Percentiles rank a stretch among this genome's conserved stretches.
phyloP scores from a whole-genome alignment of 2,888 invertebrate species.

The Tachystola acroxantha region DNA sequence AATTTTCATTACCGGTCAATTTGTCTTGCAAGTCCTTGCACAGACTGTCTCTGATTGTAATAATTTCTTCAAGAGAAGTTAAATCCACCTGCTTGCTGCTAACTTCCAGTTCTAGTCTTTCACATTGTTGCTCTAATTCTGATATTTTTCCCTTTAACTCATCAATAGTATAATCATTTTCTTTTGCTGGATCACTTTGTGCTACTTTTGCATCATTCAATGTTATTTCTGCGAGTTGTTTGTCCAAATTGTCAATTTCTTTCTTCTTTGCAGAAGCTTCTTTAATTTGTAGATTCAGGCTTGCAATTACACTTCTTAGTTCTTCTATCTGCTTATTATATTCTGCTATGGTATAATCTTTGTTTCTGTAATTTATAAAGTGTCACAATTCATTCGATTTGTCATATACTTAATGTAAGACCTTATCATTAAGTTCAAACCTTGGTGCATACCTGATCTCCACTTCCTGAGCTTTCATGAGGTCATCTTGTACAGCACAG shows the following conservation, averaged over 20 bases:
- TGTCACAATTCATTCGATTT: too few species aligned
- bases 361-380: slow-evolving; percentile 47
- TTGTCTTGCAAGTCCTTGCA: slow-evolving; percentile 68
- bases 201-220: slow-evolving; percentile 18
- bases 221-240: slow-evolving; percentile 30
- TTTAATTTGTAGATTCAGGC: slow-evolving; percentile 38
- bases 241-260: slow-evolving; percentile 30
- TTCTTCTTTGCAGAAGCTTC: slow-evolving; percentile 22
- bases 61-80: slow-evolving; percentile 60
- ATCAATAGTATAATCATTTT: slow-evolving; percentile 21
- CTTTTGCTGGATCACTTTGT: slow-evolving; percentile 6
- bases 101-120: slow-evolving; percentile 57
- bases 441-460: slow-evolving; percentile 69
- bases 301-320: slow-evolving; percentile 50
- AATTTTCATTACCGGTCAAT: slow-evolving; percentile 49
- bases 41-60: slow-evolving; percentile 60
- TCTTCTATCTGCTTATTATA: slow-evolving; percentile 67
- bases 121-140: slow-evolving; percentile 51
- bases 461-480: slow-evolving; percentile 62
- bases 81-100: slow-evolving; percentile 61
- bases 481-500: slow-evolving; percentile 40
- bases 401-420: too few species aligned
- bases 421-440: too few species aligned
- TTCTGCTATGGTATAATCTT: slow-evolving; percentile 61
- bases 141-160: slow-evolving; percentile 40